These are phyloP conservation scores for Scophthalmus maximus DNA, from an alignment of 2,113 vertebrate species.

Conservation along the genomic window DNA sequence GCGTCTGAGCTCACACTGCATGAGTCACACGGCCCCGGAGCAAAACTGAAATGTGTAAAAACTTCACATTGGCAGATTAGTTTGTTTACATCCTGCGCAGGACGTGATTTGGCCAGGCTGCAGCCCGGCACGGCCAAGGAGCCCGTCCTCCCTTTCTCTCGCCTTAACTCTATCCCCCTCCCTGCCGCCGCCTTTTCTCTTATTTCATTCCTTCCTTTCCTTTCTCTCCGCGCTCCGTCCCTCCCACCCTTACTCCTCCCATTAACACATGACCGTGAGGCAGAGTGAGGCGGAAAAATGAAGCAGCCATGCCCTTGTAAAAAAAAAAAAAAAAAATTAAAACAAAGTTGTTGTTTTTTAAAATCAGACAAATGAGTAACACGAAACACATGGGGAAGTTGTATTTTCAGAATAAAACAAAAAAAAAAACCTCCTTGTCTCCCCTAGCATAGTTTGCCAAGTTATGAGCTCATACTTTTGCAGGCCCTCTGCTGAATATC, in stretches of 20 bases:
- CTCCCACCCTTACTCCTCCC: slow-evolving; percentile 45
- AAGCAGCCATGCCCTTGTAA: slow-evolving; percentile 62
- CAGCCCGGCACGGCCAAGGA: slow-evolving; percentile 59
- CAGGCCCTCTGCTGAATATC: slow-evolving; percentile 72
- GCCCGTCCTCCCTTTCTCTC: slow-evolving; percentile 33
- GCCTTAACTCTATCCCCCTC: slow-evolving; percentile 5
- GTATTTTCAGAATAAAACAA: slow-evolving; percentile 76
- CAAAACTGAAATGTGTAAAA: slow-evolving; percentile 73
- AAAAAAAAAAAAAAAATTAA: slow-evolving; percentile 34
- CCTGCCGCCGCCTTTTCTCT: slow-evolving; percentile 8
- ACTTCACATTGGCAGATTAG: slow-evolving; percentile 68
- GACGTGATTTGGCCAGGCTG: slow-evolving; percentile 67
- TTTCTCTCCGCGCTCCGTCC: slow-evolving; percentile 37
- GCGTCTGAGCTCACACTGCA: slow-evolving; percentile 57
- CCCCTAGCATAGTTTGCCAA: slow-evolving; percentile 55
- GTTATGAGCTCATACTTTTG: slow-evolving; percentile 76
- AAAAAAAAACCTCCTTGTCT: slow-evolving; percentile 31
- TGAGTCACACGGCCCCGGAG: slow-evolving; percentile 63
- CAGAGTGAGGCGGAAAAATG: slow-evolving; percentile 60
- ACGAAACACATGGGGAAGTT: slow-evolving; percentile 76
- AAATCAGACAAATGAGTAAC: slow-evolving; percentile 72
- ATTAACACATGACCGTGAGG: slow-evolving; percentile 68
- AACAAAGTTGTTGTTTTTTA: too few relatives aligned
- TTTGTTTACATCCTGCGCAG: slow-evolving; percentile 80
- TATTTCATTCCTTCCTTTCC: slow-evolving; percentile 2